phyloP scores from a whole-genome alignment of 2,113 vertebrate genomes.

The Platycercus adscitus region DNA sequence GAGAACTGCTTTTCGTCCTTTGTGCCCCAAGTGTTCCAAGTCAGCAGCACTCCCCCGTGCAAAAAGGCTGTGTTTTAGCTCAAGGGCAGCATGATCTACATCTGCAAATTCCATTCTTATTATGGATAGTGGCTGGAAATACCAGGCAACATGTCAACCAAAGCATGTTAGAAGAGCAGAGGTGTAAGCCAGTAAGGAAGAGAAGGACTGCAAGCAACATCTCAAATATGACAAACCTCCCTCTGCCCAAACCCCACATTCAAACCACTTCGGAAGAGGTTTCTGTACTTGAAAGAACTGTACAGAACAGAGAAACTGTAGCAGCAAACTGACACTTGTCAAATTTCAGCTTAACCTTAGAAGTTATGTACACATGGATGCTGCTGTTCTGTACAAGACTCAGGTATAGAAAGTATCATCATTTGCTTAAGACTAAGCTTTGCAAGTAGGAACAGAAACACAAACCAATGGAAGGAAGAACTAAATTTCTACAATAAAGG shows the following conservation, averaged over 20 bases:
- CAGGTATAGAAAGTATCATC: not conserved
- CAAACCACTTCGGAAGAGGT: not conserved
- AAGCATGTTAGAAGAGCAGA: not conserved
- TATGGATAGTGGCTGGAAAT: not conserved
- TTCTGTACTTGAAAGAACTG: not conserved
- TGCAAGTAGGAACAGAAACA: not conserved
- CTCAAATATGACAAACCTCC: not conserved
- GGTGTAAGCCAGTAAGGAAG: not conserved
- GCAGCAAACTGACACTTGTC: not conserved
- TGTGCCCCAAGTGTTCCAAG: not conserved
- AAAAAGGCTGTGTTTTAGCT: not conserved
- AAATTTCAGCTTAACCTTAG: not conserved
- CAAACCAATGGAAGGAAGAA: not conserved
- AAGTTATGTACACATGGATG: accelerated
- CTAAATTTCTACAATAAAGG: not conserved
- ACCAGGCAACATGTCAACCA: not conserved
- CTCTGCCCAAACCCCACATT: not conserved
- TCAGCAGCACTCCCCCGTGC: not conserved
- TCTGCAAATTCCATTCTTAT: not conserved
- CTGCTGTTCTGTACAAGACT: accelerated
- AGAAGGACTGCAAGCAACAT: not conserved
- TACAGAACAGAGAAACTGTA: not conserved
- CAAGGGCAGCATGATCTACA: not conserved
- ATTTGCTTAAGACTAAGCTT: not conserved
- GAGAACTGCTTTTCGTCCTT: not conserved